A percentile compares a stretch with the other conserved stretches of the same genome.
These are phyloP conservation scores for Branchinecta lindahli DNA, from an alignment of 1,140 invertebrate species.

Conservation along the genomic window DNA sequence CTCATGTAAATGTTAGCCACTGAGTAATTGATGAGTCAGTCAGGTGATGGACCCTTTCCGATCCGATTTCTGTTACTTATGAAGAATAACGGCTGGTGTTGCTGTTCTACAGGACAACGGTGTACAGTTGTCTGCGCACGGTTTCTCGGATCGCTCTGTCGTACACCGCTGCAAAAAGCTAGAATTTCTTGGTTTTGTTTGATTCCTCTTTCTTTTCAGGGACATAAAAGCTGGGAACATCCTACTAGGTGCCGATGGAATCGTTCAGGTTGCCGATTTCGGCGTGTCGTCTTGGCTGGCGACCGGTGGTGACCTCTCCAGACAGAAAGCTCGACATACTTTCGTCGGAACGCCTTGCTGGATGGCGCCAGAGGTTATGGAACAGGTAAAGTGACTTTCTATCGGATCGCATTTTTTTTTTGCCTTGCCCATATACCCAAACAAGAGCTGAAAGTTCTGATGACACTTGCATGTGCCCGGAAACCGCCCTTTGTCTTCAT, in stretches of 20 bases:
- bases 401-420: constrained; percentile 19
- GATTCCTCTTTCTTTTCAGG: constrained; percentile 36
- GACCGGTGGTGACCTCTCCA: constrained; percentile 70
- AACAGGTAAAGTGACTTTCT: constrained; percentile 53
- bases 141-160: too few species aligned
- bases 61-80: too few species aligned
- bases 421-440: constrained; percentile 13
- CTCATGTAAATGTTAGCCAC: too few species aligned
- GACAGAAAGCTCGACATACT: constrained; percentile 88
- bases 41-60: too few species aligned
- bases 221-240: constrained; percentile 99
- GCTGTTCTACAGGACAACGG: too few species aligned
- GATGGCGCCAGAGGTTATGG: constrained; percentile 99
- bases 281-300: constrained; percentile 86
- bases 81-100: too few species aligned
- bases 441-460: background rate
- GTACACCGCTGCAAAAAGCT: too few species aligned
- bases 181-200: too few species aligned
- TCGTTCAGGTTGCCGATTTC: constrained; percentile 93
- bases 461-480: too few species aligned
- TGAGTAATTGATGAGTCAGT: too few species aligned
- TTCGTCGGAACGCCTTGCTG: constrained; percentile 97
- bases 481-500: too few species aligned
- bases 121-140: too few species aligned
- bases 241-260: constrained; percentile 91